A percentile compares a stretch with the other conserved stretches of the same genome.
phyloP scores from a whole-genome alignment of 2,797 vertebrate genomes.

The Chelonia mydas region DNA sequence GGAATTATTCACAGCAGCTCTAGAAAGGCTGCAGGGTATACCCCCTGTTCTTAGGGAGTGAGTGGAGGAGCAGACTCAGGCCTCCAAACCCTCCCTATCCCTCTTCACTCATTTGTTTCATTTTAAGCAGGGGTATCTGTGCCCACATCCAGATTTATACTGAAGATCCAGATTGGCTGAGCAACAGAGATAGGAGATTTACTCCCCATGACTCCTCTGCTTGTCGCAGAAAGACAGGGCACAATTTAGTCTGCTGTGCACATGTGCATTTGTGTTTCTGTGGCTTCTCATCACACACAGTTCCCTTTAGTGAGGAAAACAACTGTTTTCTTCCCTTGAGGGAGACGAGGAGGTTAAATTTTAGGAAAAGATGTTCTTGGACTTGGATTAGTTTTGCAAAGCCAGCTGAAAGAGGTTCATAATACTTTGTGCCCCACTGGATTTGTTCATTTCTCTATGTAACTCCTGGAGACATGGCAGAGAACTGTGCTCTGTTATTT shows the following conservation, averaged over 20 bases:
- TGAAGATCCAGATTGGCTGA: constrained; percentile 20
- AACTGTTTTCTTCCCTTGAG: constrained; percentile 28
- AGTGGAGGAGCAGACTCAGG: background rate
- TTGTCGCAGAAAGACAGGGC: constrained; percentile 41
- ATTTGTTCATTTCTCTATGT: constrained; percentile 26
- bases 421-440: constrained; percentile 3
- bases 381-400: constrained; percentile 57
- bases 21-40: background rate
- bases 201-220: background rate
- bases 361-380: constrained; percentile 3
- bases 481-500: constrained; percentile 34
- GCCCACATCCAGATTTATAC: constrained; percentile 2
- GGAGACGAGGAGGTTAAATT: constrained; percentile 20
- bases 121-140: background rate
- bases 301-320: constrained; percentile 37
- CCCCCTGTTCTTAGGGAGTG: background rate
- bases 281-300: constrained; percentile 11
- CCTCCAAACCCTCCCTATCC: background rate
- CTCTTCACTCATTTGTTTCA: constrained; percentile 9
- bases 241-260: background rate
- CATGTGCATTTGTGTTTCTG: background rate
- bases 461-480: background rate
- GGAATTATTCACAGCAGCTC: background rate
- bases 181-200: background rate
- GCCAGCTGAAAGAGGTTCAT: constrained; percentile 15